Base-by-base conservation (phyloP, 2,888 invertebrate species). In the Heteromurus nitidus region DNA sequence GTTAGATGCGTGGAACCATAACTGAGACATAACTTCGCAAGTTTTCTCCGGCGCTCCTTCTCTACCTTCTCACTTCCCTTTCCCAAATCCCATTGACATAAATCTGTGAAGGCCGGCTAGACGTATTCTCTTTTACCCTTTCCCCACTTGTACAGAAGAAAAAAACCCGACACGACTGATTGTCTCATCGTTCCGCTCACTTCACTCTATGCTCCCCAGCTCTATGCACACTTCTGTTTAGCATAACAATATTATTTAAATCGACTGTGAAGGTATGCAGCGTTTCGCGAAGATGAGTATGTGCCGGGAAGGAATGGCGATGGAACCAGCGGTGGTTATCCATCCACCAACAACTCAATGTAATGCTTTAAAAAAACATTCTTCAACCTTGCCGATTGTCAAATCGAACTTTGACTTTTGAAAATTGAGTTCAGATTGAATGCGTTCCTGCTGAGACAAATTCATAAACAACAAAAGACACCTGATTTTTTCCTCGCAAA, bases 181-280 rank as follows among this genome's bases (percentile, higher is more conserved):
- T 81, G 80, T 81, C 73, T 67, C 80, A 73, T 60, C 13, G 67
- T 55, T 74, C 58, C 55, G 36, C 74, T 74, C 50, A 65, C 67
- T 72, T 80, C 67, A 58, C 58, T 64, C 64, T 55, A 26, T 5
- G 13, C 36, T 36, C 36, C 13, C 36, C 13, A 5, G 5, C 36
- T 36, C 36, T 36, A 5, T 36, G 60, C 65, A 22, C 20, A 36
- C 22, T 65, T 13, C 74, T 81, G 28, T 81, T 75, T 75, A 74
- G 74, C 72, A 80, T 80, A 80, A n/a, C n/a, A n/a, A 80, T 69
- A 74, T 74, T 80, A 80, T 74, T 80, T 80, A 80, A 80, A 80
- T 69, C 60, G 72, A 60, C 68, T 80, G 26, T 55, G 31, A 73
- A 62, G 58, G 36, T 65, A 65, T 47, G 5, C 9, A 36, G 13